Evolutionary conservation across 2,113 vertebrate genomes (phyloP).

Genomic region (Tragelaphus buxtoni): DNA sequence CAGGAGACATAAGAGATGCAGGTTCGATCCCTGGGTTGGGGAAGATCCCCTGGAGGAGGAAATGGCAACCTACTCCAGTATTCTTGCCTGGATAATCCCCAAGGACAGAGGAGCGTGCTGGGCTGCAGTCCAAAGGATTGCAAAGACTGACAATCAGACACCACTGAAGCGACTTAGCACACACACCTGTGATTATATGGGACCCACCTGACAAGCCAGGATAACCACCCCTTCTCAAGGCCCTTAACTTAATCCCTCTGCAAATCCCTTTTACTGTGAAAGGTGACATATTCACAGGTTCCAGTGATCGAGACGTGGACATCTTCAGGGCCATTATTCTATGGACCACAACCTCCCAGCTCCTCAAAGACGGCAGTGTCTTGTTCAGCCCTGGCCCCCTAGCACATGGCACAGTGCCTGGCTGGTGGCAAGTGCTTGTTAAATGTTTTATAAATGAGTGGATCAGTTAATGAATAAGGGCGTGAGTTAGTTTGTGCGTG

Average conservation of each 20-base stretch:
- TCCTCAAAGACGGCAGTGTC: not conserved
- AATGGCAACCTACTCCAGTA: not conserved
- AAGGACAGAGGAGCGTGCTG: not conserved
- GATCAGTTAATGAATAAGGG: not conserved
- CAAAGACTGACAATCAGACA: not conserved
- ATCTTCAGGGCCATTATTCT: not conserved
- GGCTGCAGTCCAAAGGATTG: not conserved
- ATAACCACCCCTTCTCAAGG: not conserved
- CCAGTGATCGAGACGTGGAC: rapidly evolving
- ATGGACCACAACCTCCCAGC: rapidly evolving
- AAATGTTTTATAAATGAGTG: not conserved
- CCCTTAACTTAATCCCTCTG: not conserved
- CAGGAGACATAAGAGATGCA: not conserved
- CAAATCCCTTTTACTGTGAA: not conserved
- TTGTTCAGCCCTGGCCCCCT: not conserved
- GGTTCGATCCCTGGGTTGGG: not conserved
- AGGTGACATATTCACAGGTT: not conserved
- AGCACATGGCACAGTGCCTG: not conserved
- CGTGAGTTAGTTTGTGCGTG: rapidly evolving
- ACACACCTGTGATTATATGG: not conserved
- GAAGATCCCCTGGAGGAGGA: not conserved
- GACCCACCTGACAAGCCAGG: not conserved
- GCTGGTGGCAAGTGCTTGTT: not conserved
- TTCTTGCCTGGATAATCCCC: not conserved
- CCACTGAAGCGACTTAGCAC: not conserved